These are phyloP conservation scores for Mallateleia sp. DNA, from an alignment of 2,888 invertebrate species.

Conservation along the genomic window DNA sequence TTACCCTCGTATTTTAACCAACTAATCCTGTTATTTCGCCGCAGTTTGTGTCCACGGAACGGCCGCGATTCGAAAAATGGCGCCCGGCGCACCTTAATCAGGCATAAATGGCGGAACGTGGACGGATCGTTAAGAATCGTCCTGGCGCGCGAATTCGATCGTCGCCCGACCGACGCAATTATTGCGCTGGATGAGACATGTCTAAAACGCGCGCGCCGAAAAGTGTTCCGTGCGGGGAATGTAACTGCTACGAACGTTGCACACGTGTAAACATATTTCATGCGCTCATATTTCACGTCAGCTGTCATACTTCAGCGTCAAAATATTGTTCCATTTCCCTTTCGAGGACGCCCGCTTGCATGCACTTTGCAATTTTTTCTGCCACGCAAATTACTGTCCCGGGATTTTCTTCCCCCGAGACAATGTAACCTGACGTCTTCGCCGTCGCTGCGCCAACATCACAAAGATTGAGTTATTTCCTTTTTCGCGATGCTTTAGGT, in stretches of 20 bases:
- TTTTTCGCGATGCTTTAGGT: conserved; percentile 51
- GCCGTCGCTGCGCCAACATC: conserved; percentile 53
- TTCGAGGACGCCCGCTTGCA: conserved; percentile 30
- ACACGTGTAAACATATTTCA: conserved; percentile 60
- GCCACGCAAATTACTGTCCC: conserved; percentile 70
- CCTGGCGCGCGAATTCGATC: conserved; percentile 6
- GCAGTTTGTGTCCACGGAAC: not conserved
- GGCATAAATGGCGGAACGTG: conserved; percentile 3
- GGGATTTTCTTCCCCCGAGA: conserved; percentile 69
- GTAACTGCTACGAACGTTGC: conserved; percentile 35
- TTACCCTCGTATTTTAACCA: conserved; percentile 9
- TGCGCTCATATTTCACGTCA: conserved; percentile 72
- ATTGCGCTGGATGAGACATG: conserved; percentile 33
- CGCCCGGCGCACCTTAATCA: not conserved
- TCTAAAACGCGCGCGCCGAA: conserved; percentile 35
- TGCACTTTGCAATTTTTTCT: conserved; percentile 64
- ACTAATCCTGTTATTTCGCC: conserved; percentile 13
- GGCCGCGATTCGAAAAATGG: not conserved
- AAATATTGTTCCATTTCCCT: conserved; percentile 74
- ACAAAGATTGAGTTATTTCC: conserved; percentile 63
- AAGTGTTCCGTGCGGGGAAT: conserved; percentile 55
- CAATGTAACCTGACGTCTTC: conserved; percentile 68
- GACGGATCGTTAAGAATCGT: conserved; percentile 17
- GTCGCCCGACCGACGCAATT: conserved; percentile 32
- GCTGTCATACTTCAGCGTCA: conserved; percentile 63